Percentiles rank a stretch among this genome's conserved stretches.
Evolutionary conservation across 2,888 invertebrate genomes (phyloP).

Genomic region (Melipona beecheii): DNA sequence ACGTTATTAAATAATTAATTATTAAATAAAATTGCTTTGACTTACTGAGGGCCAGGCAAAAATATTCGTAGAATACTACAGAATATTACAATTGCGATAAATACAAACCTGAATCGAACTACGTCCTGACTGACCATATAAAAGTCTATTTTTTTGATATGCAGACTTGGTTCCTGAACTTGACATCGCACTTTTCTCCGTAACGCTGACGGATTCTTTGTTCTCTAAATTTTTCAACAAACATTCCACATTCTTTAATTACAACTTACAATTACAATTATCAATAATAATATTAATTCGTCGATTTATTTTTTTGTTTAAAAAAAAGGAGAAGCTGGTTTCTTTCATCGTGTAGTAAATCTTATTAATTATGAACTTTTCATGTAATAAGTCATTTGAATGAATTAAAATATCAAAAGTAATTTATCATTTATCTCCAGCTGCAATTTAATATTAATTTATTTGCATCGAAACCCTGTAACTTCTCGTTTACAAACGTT

Average conservation of each 20-base stretch:
- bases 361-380: too few species aligned
- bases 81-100: not conserved
- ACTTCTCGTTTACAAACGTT: not conserved
- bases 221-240: conserved; percentile 33
- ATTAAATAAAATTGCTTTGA: not conserved
- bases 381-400: not conserved
- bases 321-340: not conserved
- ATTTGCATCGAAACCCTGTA: not conserved
- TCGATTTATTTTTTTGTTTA: not conserved
- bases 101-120: conserved; percentile 50
- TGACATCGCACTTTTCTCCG: conserved; percentile 26
- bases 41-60: too few species aligned
- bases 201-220: not conserved
- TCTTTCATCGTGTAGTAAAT: not conserved
- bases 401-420: not conserved
- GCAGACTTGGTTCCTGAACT: conserved; percentile 25
- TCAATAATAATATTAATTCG: not conserved
- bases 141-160: conserved; percentile 30
- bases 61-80: not conserved
- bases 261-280: not conserved
- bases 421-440: not conserved
- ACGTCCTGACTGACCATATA: conserved; percentile 36
- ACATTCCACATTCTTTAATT: not conserved
- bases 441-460: not conserved
- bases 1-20: not conserved